phyloP scores from a whole-genome alignment of 2,888 invertebrate species.

The Sminthurides aquaticus region DNA sequence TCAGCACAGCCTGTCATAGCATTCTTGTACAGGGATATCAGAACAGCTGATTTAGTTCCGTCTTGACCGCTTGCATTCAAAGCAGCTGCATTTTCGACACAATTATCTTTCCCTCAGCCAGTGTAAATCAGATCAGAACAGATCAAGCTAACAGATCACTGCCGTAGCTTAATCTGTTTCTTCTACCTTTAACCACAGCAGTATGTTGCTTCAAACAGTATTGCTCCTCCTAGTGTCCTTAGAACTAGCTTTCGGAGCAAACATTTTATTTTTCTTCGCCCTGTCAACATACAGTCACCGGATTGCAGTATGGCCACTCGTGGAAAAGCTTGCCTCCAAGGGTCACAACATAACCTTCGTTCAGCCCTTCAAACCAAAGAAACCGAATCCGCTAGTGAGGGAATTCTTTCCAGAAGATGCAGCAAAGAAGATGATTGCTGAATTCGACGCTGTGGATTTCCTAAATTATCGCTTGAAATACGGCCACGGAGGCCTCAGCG shows the following conservation, averaged over 20 bases:
- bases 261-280: constrained; percentile 34
- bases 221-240: no score
- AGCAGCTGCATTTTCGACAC: no score
- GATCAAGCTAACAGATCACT: no score
- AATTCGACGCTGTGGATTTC: not conserved
- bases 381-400: constrained; percentile 20
- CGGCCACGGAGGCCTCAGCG: not conserved
- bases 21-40: no score
- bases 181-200: no score
- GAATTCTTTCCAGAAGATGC: constrained; percentile 15
- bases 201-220: no score
- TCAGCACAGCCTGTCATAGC: no score
- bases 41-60: no score
- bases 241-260: constrained; percentile 12
- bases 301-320: constrained; percentile 35
- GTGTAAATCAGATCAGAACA: no score
- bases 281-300: constrained; percentile 34
- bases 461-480: not conserved
- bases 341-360: constrained; percentile 37
- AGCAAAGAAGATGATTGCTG: not conserved
- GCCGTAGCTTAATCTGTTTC: no score
- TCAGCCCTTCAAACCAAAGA: constrained; percentile 21
- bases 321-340: constrained; percentile 23
- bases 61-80: no score
- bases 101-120: no score